phyloP scores from a whole-genome alignment of 2,888 invertebrate species.

The Pherbina coryleti region DNA sequence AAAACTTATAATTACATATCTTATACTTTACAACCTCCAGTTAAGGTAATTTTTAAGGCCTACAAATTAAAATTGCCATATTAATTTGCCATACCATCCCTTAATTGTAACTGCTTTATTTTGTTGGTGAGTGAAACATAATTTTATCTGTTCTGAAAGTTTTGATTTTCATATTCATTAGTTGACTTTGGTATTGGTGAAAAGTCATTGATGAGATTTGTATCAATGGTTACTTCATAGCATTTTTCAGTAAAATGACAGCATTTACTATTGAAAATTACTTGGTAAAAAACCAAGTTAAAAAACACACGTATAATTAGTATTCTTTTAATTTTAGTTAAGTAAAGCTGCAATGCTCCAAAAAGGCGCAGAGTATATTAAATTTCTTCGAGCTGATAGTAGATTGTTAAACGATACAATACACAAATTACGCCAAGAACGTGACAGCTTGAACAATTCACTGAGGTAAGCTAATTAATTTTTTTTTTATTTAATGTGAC shows the following conservation, averaged over 20 bases:
- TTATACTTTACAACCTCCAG: no score
- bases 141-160: no score
- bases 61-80: no score
- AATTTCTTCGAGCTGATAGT: slow-evolving; percentile 87
- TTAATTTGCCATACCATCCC: no score
- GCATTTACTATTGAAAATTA: background rate
- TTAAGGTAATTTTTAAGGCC: no score
- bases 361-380: slow-evolving; percentile 96
- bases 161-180: no score
- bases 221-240: no score
- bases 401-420: slow-evolving; percentile 91
- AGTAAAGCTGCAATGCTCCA: slow-evolving; percentile 97
- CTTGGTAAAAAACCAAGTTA: background rate
- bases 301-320: background rate
- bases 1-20: no score
- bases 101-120: no score
- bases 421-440: slow-evolving; percentile 87
- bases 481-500: background rate
- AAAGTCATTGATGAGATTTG: no score
- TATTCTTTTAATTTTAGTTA: slow-evolving; percentile 70
- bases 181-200: no score
- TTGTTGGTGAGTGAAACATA: no score
- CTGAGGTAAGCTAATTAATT: slow-evolving; percentile 77
- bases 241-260: background rate
- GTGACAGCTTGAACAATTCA: slow-evolving; percentile 90